Evolutionary conservation across 1,140 invertebrate genomes (phyloP).

Genomic region (Rhagoletis pomonella): DNA sequence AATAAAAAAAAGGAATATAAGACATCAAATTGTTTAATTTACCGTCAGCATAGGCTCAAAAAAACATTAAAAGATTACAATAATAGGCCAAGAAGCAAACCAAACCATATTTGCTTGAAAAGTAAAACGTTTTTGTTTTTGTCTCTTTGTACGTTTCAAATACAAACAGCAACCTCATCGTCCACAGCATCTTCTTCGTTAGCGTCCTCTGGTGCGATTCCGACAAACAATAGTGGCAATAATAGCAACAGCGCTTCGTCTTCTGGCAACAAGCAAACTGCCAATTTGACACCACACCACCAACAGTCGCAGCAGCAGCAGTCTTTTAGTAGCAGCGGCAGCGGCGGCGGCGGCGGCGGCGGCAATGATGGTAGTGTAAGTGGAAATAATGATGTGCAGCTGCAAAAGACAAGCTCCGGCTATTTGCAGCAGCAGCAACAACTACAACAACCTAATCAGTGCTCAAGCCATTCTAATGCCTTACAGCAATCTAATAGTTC

Average conservation of each 20-base stretch:
- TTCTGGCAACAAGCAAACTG: constrained; percentile 59
- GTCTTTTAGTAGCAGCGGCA: constrained; percentile 57
- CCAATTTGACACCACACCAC: constrained; percentile 49
- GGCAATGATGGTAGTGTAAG: constrained; percentile 48
- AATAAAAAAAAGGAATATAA: too few relatives aligned
- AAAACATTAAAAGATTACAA: too few relatives aligned
- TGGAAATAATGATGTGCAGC: constrained; percentile 6
- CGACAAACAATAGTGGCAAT: constrained; percentile 59
- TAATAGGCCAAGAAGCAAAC: too few relatives aligned
- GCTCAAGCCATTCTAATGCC: constrained; percentile 42
- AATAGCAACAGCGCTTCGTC: constrained; percentile 48
- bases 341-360: constrained; percentile 54
- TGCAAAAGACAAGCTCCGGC: constrained; percentile 54
- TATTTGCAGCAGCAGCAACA: constrained; percentile 61
- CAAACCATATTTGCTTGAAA: too few relatives aligned
- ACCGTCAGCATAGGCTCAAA: too few relatives aligned
- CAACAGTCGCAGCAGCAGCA: constrained; percentile 55
- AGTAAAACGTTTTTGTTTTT: background rate
- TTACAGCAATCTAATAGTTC: constrained; percentile 62
- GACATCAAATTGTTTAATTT: too few relatives aligned
- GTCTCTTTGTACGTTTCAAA: background rate
- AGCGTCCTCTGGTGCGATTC: constrained; percentile 64
- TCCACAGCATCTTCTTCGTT: constrained; percentile 57
- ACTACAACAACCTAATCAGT: constrained; percentile 58
- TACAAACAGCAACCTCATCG: constrained; percentile 49